Conservation (phyloP, 2,113 vertebrate genomes). For the Pangasianodon gigas region DNA sequence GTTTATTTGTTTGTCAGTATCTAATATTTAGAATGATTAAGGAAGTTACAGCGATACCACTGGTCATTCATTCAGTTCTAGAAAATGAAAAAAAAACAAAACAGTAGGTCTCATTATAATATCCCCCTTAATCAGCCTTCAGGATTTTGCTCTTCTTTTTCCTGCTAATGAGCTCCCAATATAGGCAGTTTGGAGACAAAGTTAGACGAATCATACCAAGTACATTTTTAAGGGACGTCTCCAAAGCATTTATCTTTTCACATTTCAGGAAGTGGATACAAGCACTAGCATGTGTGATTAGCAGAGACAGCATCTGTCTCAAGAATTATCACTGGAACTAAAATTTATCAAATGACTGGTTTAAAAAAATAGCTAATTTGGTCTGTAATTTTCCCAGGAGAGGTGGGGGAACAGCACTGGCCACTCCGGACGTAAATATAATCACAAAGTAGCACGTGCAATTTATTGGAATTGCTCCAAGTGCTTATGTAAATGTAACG, state of each 20-base stretch:
- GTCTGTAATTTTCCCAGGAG: not conserved
- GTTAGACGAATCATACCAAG: not conserved
- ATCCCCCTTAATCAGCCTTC: not conserved
- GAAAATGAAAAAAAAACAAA: not conserved
- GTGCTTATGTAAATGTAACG: not conserved
- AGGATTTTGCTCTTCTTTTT: not conserved
- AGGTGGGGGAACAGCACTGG: not conserved
- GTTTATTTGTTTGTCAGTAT: not conserved
- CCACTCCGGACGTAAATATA: not conserved
- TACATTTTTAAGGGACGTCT: not conserved
- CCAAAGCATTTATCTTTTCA: not conserved
- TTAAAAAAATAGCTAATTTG: not conserved
- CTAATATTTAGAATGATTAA: not conserved
- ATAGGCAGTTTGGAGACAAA: not conserved
- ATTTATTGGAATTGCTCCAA: not conserved
- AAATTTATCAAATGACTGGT: not conserved
- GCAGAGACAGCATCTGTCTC: not conserved
- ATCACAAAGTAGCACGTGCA: not conserved
- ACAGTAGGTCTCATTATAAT: not conserved
- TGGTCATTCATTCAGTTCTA: not conserved
- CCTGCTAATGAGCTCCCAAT: not conserved
- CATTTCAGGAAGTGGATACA: not conserved
- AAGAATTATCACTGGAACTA: not conserved
- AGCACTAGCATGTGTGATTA: not conserved
- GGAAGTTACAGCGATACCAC: not conserved